Evolutionary conservation across 1,140 invertebrate species (phyloP).

Genomic region (Nylanderia fulva): DNA sequence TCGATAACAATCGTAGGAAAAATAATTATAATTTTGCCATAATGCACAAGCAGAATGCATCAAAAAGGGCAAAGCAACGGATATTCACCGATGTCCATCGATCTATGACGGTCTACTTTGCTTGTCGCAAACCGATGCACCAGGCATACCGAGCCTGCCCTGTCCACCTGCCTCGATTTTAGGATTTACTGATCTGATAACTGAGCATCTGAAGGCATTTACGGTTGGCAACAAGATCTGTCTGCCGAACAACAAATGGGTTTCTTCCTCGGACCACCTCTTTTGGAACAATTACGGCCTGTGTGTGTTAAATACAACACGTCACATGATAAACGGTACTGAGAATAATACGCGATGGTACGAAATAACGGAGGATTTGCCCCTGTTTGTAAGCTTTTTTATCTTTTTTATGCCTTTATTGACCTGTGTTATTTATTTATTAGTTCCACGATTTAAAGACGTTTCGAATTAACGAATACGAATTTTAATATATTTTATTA

Average conservation of each 20-base stretch:
- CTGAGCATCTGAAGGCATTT: background rate
- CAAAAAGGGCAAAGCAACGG: background rate
- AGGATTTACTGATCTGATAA: constrained; percentile 36
- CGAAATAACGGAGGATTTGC: background rate
- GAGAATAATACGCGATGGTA: constrained; percentile 41
- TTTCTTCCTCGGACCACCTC: constrained; percentile 66
- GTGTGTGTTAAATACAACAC: constrained; percentile 67
- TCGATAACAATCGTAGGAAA: background rate
- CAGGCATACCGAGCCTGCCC: constrained; percentile 67
- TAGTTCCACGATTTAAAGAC: background rate
- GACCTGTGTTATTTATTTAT: too few relatives aligned
- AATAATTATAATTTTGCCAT: background rate
- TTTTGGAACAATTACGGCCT: constrained; percentile 81
- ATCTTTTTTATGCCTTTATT: too few relatives aligned
- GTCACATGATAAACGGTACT: constrained; percentile 47
- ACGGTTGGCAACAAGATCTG: constrained; percentile 76
- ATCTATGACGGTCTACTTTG: constrained; percentile 83
- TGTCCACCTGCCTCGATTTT: constrained; percentile 77
- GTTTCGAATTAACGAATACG: background rate
- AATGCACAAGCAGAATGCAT: too few relatives aligned
- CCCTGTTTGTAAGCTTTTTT: constrained; percentile 53
- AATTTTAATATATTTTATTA: too few relatives aligned
- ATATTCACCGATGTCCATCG: constrained; percentile 71
- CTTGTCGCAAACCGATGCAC: constrained; percentile 78
- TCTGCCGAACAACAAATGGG: constrained; percentile 77